phyloP scores from a whole-genome alignment of 2,113 vertebrate genomes.

The Probosciger aterrimus region DNA sequence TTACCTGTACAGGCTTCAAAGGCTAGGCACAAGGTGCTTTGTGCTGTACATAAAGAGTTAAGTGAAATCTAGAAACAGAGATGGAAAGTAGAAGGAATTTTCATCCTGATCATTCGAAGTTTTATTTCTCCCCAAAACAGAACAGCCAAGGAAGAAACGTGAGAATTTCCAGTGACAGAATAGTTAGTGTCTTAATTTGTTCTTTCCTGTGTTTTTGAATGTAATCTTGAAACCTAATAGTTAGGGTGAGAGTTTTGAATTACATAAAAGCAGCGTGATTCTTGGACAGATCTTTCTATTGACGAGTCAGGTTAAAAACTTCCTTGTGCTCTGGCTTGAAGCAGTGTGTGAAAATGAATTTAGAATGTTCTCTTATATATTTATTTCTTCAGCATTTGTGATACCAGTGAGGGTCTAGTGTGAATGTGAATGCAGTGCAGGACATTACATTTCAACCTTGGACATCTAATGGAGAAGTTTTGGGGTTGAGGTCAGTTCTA shows the following conservation, averaged over 20 bases:
- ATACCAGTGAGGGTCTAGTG: background rate
- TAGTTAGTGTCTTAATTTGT: background rate
- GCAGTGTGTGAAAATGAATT: background rate
- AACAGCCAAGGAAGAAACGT: background rate
- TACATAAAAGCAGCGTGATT: background rate
- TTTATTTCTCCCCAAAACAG: background rate
- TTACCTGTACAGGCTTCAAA: background rate
- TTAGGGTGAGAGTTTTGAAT: background rate
- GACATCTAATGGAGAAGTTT: background rate
- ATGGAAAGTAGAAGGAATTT: background rate
- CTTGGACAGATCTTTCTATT: background rate
- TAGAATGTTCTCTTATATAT: background rate
- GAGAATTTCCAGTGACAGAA: accelerated
- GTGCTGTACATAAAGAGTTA: background rate
- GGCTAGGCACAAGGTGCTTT: too few relatives aligned
- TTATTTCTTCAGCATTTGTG: background rate
- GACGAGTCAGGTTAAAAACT: background rate
- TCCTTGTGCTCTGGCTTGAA: background rate
- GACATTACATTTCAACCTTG: background rate
- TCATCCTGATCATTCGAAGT: background rate
- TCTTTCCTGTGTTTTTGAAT: background rate
- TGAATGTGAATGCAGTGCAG: background rate
- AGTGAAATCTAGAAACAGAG: background rate
- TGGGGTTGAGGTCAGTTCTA: background rate
- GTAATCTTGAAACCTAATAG: background rate